Evolutionary conservation across 2,797 vertebrate genomes (phyloP), one percentile per base, ranked within the genome.

Genomic region (Xyrichtys novacula): DNA sequence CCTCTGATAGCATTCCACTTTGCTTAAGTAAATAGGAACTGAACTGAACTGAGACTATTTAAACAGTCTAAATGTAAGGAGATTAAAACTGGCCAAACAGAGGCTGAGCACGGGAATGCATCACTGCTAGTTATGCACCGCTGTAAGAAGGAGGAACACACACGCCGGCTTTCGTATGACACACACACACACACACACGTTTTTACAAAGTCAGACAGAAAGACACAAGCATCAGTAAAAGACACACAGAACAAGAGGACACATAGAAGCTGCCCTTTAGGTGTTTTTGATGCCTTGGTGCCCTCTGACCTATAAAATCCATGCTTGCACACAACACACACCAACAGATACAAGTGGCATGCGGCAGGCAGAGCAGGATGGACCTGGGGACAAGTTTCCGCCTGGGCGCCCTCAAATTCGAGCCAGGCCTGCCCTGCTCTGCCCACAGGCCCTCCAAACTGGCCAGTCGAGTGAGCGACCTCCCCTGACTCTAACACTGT

Each of bases 21-120:
- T 85, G 86, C 54, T 78, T 85, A 85, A 81, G 89, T 89, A 93
- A 91, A 92, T 88, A 92, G 82, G 68, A 93, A 90, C 90, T 90
- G 81, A 90, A 91, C 83, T 91, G 84, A 91, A 92, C 87, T 92
- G 92, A 90, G 88, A 93, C 89, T 71, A 80, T 91, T 91, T 91
- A 91, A 93, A 92, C 91, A 91, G 88, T 84, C 87, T 85, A 92
- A 93, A 90, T 83, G 83, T 86, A 87, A 86, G 65, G 81, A 93
- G 89, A 93, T 92, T 91, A 88, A 89, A 91, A 60, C 62, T 67
- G 85, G 85, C 84, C 90, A 90, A 90, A 90, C 90, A 89, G 76
- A 61, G 72, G 75, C 62, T 84, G 85, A 86, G 85, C 78, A 76
- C 60, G 61, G 68, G 64, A 57, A 80, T 64, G 79, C 75, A 40